Base-by-base conservation (phyloP, 2,113 vertebrate species). In the Pipa parva region DNA sequence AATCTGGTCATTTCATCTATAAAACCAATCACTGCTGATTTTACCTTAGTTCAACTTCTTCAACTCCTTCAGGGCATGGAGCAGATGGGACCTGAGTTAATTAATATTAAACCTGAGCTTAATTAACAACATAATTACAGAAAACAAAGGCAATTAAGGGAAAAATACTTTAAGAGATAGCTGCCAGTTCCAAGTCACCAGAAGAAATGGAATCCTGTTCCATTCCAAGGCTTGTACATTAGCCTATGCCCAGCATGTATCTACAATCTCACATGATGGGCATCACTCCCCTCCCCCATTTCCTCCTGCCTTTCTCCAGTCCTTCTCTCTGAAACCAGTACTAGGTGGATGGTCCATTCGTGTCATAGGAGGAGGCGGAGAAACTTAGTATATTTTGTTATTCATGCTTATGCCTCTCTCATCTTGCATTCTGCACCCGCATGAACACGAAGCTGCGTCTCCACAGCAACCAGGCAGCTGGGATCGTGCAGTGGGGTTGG, bases 381-480 rank as follows among this genome's bases (percentile, higher is more conserved):
- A 4, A 31, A 17, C 28, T 27, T 18, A 68, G 37, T 61, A 61
- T 61, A 70, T 61, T 60, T 70, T 61, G 57, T 70, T 70, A 70
- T 70, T 70, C 66, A 70, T 70, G 66, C 46, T 31, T 61, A 37
- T 60, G 50, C 46, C 66, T 58, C 63, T 60, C 66, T 70, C 66
- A 70, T 70, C 57, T 70, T 24, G 33, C 49, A 70, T 70, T 70
- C 66, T 61, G 48, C 26, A 25, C 66, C 66, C 66, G 66, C 66
- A 58, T 61, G 58, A 68, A 60, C 65, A 59, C 33, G 65, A 70
- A 61, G 66, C 66, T 54, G 57, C 36, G 66, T 70, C 48, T 59
- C 66, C 66, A 70, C 66, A 61, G 66, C 66, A 70, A 70, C 66
- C 57, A 67, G 63, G 68, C 71, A 7, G 17, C 55, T 42, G 55